Conservation (phyloP, 2,797 vertebrate genomes). For the Malurus splendens region DNA sequence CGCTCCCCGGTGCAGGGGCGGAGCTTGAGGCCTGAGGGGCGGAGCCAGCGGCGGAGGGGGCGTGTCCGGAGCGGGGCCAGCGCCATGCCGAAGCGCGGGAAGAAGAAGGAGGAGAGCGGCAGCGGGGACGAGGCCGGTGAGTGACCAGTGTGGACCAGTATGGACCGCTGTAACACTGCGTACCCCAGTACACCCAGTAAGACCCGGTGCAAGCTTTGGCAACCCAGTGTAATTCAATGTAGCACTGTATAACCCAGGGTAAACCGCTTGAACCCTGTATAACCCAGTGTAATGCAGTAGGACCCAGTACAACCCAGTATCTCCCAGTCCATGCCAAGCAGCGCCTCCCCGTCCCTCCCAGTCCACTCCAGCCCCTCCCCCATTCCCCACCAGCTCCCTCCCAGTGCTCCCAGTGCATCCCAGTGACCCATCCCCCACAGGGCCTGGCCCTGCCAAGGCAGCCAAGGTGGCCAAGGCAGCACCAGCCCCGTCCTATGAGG, state of each 20-base stretch:
- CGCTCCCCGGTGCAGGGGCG: neutral
- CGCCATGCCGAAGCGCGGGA: neutral
- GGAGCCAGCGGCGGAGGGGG: neutral
- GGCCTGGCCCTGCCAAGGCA: neutral
- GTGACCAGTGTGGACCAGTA: neutral
- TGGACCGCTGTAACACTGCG: fast-evolving
- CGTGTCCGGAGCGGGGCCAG: neutral
- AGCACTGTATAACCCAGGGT: neutral
- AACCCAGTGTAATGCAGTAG: no score
- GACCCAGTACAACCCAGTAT: neutral
- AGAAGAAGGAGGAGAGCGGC: neutral
- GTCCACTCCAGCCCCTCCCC: no score
- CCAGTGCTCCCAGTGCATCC: neutral
- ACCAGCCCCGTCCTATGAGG: fast-evolving
- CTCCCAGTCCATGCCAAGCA: neutral
- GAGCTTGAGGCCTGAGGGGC: neutral
- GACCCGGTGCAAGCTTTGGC: no score
- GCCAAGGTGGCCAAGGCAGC: neutral
- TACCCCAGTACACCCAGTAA: no score
- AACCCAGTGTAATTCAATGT: neutral
- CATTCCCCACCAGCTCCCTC: no score
- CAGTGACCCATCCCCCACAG: neutral
- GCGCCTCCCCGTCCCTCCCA: neutral
- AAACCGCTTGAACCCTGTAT: neutral
- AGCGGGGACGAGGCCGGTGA: neutral